A percentile compares a stretch with the other conserved stretches of the same genome.
Evolutionary conservation across 2,797 vertebrate species (phyloP).

Genomic region (Gymnothorax reevesii): DNA sequence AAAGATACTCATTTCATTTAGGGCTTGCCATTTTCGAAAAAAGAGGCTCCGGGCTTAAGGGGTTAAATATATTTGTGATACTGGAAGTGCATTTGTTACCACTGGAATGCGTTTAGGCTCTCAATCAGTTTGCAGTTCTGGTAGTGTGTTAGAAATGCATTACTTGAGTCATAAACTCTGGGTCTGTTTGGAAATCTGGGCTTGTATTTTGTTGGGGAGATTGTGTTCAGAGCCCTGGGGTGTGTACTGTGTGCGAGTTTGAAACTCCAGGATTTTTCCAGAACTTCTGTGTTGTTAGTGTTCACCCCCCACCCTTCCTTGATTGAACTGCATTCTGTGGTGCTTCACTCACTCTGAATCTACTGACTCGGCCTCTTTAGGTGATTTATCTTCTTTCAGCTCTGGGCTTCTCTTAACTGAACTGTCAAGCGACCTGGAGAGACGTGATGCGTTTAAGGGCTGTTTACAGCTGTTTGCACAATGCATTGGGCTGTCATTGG

Average conservation of each 20-base stretch:
- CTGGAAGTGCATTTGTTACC: no score
- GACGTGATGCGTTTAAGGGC: background rate
- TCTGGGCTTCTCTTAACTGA: conserved; percentile 17
- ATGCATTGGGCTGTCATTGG: background rate
- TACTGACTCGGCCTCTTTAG: conserved; percentile 56
- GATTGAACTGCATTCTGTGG: background rate
- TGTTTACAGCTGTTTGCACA: background rate
- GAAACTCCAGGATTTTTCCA: background rate
- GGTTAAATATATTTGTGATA: no score
- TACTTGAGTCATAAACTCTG: background rate
- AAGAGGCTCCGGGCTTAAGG: no score
- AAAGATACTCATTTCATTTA: no score
- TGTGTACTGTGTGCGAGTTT: background rate
- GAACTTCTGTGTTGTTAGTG: background rate
- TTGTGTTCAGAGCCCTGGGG: background rate
- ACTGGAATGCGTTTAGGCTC: no score
- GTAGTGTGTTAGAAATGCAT: background rate
- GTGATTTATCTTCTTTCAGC: conserved; percentile 59
- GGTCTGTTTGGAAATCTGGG: background rate
- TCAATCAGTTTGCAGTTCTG: background rate
- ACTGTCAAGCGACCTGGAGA: background rate
- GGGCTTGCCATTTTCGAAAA: no score
- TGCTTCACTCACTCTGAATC: conserved; percentile 41
- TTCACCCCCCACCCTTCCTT: background rate
- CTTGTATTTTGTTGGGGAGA: no score